Percentiles rank a stretch among this genome's conserved stretches.
Evolutionary conservation across 2,113 vertebrate species (phyloP).

Genomic region (Theristicus caerulescens): DNA sequence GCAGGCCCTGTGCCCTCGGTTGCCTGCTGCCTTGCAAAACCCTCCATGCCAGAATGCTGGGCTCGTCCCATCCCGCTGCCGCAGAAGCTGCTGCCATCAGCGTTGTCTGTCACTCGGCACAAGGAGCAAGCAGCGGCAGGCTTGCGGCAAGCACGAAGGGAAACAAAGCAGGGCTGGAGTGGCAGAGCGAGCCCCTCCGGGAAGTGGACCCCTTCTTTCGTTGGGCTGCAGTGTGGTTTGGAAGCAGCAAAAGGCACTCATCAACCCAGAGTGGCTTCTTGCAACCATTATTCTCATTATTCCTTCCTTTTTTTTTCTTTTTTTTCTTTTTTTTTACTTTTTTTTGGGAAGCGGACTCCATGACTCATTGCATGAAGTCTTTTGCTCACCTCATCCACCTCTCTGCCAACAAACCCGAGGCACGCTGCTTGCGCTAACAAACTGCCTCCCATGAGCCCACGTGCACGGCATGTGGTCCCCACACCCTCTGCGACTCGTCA

Average conservation of each 20-base stretch:
- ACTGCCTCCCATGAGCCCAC: not conserved
- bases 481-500: not conserved
- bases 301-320: not conserved
- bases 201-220: not conserved
- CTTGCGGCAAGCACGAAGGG: not conserved
- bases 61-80: accelerated
- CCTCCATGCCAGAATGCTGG: accelerated
- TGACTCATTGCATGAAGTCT: not conserved
- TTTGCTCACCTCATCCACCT: conserved; percentile 39
- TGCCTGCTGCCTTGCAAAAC: not conserved
- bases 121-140: accelerated
- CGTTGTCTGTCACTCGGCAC: not conserved
- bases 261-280: not conserved
- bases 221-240: conserved; percentile 28
- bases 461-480: conserved; percentile 16
- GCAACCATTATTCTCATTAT: not conserved
- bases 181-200: not conserved
- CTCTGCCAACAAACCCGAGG: conserved; percentile 32
- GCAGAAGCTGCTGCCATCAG: not conserved
- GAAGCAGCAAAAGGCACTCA: conserved; percentile 40
- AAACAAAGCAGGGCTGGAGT: not conserved
- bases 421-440: not conserved
- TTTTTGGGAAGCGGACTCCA: not conserved
- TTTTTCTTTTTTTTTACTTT: not conserved
- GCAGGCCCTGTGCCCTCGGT: not conserved